These are phyloP conservation scores for Griposia aprilina DNA, from an alignment of 2,888 invertebrate genomes.

Conservation along the genomic window DNA sequence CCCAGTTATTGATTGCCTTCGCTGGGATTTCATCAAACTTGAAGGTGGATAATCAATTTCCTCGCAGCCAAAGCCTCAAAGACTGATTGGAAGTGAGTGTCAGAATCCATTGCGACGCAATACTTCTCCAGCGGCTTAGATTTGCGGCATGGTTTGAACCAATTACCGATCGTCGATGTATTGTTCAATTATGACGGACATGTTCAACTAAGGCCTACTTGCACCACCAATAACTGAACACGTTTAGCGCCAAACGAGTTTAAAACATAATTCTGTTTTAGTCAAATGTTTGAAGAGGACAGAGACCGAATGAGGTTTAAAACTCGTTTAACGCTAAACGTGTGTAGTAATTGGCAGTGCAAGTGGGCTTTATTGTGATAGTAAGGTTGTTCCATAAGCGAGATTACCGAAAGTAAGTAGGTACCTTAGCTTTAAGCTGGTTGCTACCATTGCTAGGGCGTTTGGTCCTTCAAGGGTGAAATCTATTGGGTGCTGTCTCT, in stretches of 20 bases:
- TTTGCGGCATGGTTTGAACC: slow-evolving; percentile 37
- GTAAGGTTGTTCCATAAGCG: too few relatives aligned
- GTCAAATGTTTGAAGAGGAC: too few relatives aligned
- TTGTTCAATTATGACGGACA: slow-evolving; percentile 16
- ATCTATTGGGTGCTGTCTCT: not conserved
- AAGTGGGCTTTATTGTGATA: too few relatives aligned
- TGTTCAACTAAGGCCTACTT: too few relatives aligned
- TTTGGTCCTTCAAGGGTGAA: not conserved
- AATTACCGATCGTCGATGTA: slow-evolving; percentile 31
- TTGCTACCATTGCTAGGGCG: not conserved
- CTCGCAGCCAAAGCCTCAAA: slow-evolving; percentile 62
- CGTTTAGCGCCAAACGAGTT: too few relatives aligned
- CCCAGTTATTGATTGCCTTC: slow-evolving; percentile 60
- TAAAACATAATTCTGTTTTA: too few relatives aligned
- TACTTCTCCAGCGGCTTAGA: slow-evolving; percentile 60
- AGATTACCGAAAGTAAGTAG: too few relatives aligned
- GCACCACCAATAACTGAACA: too few relatives aligned
- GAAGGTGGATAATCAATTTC: slow-evolving; percentile 69
- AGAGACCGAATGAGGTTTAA: too few relatives aligned
- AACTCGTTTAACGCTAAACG: too few relatives aligned
- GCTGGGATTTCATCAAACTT: slow-evolving; percentile 66
- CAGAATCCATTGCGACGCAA: slow-evolving; percentile 60
- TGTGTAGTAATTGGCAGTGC: too few relatives aligned
- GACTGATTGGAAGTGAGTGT: slow-evolving; percentile 68
- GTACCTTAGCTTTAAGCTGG: not conserved